Evolutionary conservation across 2,797 vertebrate genomes (phyloP).

Genomic region (Neosalanx taihuensis): DNA sequence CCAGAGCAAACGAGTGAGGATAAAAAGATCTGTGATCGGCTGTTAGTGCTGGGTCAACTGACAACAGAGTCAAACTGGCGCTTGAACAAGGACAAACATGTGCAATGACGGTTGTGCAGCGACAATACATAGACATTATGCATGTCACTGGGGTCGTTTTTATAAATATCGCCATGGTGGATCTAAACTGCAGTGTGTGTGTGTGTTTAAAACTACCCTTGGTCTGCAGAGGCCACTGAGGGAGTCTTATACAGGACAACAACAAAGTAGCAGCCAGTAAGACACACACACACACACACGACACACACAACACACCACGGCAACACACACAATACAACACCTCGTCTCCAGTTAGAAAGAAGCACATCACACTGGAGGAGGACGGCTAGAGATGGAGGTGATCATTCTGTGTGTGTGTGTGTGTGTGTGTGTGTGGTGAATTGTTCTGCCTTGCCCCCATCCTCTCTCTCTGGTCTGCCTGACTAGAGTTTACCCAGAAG

Average conservation of each 20-base stretch:
- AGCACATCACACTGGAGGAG: slow-evolving; percentile 9
- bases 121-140: neutral
- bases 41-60: slow-evolving; percentile 18
- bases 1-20: neutral
- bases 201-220: slow-evolving; percentile 35
- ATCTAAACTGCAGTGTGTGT: neutral
- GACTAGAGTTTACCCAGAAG: slow-evolving; percentile 12
- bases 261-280: slow-evolving; percentile 38
- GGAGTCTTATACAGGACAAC: slow-evolving; percentile 32
- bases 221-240: slow-evolving; percentile 37
- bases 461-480: slow-evolving; percentile 22
- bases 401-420: slow-evolving; percentile 7
- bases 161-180: too few species aligned
- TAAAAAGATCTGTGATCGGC: slow-evolving; percentile 8
- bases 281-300: slow-evolving; percentile 21
- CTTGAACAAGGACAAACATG: neutral
- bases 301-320: slow-evolving; percentile 23
- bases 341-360: slow-evolving; percentile 9
- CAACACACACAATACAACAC: slow-evolving; percentile 25
- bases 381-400: slow-evolving; percentile 1
- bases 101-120: neutral
- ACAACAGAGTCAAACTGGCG: neutral
- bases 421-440: slow-evolving; percentile 3
- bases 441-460: neutral
- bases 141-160: neutral